phyloP scores from a whole-genome alignment of 2,113 vertebrate species.

The Platichthys flesus region DNA sequence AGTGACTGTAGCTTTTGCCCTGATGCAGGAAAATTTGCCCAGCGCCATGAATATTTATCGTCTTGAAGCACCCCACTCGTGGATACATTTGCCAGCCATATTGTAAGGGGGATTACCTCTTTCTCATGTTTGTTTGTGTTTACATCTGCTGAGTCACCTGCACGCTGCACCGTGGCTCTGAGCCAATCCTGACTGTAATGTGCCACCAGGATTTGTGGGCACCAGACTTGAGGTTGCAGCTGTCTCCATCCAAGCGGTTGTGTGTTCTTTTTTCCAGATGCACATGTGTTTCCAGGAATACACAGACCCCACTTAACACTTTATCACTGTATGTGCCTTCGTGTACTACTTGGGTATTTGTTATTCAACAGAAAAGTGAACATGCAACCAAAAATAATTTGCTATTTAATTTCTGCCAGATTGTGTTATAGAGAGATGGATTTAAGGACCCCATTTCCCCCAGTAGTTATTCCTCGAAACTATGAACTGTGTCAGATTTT shows the following conservation, averaged over 20 bases:
- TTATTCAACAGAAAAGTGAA: background rate
- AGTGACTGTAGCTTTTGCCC: background rate
- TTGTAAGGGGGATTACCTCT: background rate
- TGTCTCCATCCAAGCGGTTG: conserved; percentile 22
- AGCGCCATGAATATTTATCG: background rate
- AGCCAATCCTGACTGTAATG: conserved; percentile 1
- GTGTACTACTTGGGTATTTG: background rate
- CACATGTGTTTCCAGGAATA: conserved; percentile 42
- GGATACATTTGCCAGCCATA: background rate
- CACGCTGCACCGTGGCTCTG: background rate
- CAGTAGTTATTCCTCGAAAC: background rate
- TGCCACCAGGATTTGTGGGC: conserved; percentile 7
- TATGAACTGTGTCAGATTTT: background rate
- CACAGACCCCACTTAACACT: background rate
- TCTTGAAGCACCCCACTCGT: background rate
- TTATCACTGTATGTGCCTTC: background rate
- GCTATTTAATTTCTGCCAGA: background rate
- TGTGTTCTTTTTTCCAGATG: conserved; percentile 32
- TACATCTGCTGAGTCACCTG: conserved; percentile 23
- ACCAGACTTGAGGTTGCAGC: conserved; percentile 21
- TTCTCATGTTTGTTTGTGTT: conserved; percentile 17
- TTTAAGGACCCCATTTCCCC: background rate
- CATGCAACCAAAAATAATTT: background rate
- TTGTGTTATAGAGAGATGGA: background rate
- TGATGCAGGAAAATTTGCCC: background rate